A percentile compares a stretch with the other conserved stretches of the same genome.
Conservation (phyloP, 2,113 vertebrate genomes). For the Corythornis madagascariensis region DNA sequence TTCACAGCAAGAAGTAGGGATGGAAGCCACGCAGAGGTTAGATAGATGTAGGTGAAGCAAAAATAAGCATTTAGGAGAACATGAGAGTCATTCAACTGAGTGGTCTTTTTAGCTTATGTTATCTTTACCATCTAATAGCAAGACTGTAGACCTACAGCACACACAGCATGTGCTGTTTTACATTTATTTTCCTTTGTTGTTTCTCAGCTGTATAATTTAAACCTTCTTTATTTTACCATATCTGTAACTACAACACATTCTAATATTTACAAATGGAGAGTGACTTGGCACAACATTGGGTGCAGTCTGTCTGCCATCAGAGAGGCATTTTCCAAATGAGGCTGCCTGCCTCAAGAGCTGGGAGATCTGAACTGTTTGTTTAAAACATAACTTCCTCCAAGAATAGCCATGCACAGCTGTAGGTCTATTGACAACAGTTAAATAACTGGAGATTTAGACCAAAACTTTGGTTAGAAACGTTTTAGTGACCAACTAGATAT, state of each 20-base stretch:
- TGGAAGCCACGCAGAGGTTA: not conserved
- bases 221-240: constrained; percentile 25
- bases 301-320: not conserved
- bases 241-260: constrained; percentile 37
- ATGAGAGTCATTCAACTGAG: not conserved
- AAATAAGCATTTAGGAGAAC: not conserved
- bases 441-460: not conserved
- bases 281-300: constrained; percentile 13
- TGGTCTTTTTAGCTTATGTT: not conserved
- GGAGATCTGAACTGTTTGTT: constrained; percentile 11
- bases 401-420: constrained; percentile 22
- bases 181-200: constrained; percentile 38
- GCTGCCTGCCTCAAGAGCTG: not conserved
- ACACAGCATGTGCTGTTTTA: constrained; percentile 9
- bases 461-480: not conserved
- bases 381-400: not conserved
- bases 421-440: not conserved
- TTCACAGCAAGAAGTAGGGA: not conserved
- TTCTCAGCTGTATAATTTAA: constrained; percentile 42
- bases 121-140: constrained; percentile 17
- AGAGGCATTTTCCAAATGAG: not conserved
- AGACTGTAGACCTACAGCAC: constrained; percentile 44
- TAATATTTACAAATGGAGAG: constrained; percentile 42
- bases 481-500: not conserved
- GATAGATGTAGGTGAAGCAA: not conserved